phyloP scores from a whole-genome alignment of 2,797 vertebrate genomes.

The Acomys russatus region DNA sequence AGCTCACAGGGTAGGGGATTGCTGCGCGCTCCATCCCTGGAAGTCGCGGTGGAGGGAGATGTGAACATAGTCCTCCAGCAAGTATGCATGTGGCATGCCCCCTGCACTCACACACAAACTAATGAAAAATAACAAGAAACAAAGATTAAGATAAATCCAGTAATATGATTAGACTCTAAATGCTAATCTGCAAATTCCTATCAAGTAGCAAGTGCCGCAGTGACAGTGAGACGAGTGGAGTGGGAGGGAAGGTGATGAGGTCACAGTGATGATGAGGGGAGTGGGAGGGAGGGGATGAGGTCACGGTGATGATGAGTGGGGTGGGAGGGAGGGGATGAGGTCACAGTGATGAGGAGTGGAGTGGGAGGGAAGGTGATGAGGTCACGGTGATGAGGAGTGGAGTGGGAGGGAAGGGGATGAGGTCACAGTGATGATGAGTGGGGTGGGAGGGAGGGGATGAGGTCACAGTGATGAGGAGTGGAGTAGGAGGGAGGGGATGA shows the following conservation, averaged over 20 bases:
- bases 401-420: no score
- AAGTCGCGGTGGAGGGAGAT: not conserved
- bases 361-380: no score
- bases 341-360: not conserved
- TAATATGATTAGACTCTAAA: not conserved
- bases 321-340: no score
- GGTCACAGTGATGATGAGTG: no score
- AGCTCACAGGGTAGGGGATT: no score
- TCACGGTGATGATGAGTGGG: no score
- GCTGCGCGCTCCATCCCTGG: not conserved
- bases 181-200: not conserved
- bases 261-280: no score
- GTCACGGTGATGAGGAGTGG: no score
- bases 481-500: not conserved
- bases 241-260: no score
- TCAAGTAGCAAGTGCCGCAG: not conserved
- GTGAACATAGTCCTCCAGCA: not conserved
- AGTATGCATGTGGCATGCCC: not conserved
- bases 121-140: constrained; percentile 3
- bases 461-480: not conserved
- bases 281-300: no score
- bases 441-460: no score
- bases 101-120: not conserved
- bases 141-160: not conserved
- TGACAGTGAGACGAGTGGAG: no score